Evolutionary conservation across 2,113 vertebrate species (phyloP).

Genomic region (Saguinus midas): DNA sequence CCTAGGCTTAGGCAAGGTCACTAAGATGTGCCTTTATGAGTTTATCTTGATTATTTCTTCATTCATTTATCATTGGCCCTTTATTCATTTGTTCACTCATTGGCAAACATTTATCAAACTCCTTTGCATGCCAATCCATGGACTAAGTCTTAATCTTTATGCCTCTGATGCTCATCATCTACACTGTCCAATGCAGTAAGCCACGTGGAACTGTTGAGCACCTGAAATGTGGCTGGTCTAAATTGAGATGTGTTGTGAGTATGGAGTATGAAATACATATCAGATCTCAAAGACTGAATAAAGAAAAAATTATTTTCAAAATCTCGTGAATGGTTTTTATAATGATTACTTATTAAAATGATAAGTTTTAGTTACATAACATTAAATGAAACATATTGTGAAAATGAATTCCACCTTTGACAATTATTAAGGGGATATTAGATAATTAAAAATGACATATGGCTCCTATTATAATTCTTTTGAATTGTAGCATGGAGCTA

Average conservation of each 20-base stretch:
- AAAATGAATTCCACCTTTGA: conserved; percentile 23
- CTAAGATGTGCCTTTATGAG: background rate
- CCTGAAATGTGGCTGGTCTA: background rate
- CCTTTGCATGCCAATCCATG: background rate
- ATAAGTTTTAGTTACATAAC: background rate
- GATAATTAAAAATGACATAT: background rate
- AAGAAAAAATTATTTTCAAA: background rate
- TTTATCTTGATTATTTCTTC: no score
- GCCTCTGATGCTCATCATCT: background rate
- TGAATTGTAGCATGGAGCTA: no score
- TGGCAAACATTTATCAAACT: background rate
- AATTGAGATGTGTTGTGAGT: background rate
- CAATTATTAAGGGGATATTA: background rate
- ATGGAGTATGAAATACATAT: background rate
- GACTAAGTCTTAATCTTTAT: background rate
- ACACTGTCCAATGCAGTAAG: background rate
- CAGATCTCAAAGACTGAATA: background rate
- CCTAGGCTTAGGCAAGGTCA: background rate
- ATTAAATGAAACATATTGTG: conserved; percentile 23
- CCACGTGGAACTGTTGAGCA: rapidly evolving
- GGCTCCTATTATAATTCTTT: background rate
- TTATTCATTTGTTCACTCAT: background rate
- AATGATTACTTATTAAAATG: background rate
- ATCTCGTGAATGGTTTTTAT: background rate
- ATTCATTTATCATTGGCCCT: background rate